Conservation (phyloP, 2,888 invertebrate genomes). For the Plebejus melissa region DNA sequence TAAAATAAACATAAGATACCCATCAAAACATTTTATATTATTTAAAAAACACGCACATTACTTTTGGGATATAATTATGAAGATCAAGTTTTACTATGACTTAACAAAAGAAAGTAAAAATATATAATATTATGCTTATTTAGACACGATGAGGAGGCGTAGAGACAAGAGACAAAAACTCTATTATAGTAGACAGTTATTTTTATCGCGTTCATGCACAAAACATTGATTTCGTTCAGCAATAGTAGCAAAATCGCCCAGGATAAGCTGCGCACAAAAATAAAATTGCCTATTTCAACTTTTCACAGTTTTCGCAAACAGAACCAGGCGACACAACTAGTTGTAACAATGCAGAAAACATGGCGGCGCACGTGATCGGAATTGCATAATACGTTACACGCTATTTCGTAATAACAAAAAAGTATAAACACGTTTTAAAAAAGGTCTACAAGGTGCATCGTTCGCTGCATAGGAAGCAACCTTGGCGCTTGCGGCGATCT, state of each 20-base stretch:
- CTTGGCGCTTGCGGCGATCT: conserved; percentile 62
- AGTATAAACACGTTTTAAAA: conserved; percentile 28
- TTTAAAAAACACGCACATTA: no score
- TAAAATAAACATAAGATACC: background rate
- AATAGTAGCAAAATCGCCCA: background rate
- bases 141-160: background rate
- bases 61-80: no score
- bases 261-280: background rate
- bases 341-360: conserved; percentile 23
- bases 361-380: conserved; percentile 10
- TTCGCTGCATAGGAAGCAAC: conserved; percentile 58
- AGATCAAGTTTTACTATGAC: no score
- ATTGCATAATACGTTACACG: conserved; percentile 28
- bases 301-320: conserved; percentile 24
- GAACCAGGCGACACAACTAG: conserved; percentile 18
- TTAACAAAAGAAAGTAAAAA: background rate
- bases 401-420: conserved; percentile 26
- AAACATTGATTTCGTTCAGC: background rate
- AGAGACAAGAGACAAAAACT: background rate
- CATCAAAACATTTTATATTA: background rate
- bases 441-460: conserved; percentile 26
- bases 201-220: background rate
- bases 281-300: background rate
- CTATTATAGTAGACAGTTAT: no score
- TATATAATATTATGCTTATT: background rate